Base-by-base conservation (phyloP, 2,888 invertebrate species). In the Tetramorium bicarinatum region DNA sequence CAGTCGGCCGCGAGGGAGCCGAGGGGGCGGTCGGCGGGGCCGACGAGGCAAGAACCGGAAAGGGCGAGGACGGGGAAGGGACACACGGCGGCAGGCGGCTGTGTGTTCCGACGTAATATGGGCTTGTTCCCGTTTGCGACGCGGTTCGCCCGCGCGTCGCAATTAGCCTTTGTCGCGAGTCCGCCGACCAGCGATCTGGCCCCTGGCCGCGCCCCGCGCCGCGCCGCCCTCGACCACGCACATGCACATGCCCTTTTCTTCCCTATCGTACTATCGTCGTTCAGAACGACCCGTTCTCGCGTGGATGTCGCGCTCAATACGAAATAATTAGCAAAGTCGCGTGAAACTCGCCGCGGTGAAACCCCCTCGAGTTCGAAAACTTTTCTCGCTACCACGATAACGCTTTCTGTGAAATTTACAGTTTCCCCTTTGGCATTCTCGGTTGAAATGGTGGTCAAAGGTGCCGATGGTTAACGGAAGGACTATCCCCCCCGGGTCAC, bases 81-180 rank as follows among this genome's bases (percentile, higher is more conserved):
- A 38, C 66, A 54, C 38, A 56, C n/a, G 52, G 34, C 59, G 54
- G 56, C 56, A 38, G 84, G 13, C 66, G 85, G 75, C 81, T 88
- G 91, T 92, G 90, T 93, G 92, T 93, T 92, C 91, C 91, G 90
- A 88, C 91, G 91, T 94, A 94, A 94, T 94, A 94, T 93, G 90
- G 93, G 93, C 93, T 93, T 94, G 94, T 94, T 91, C 91, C 87
- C 92, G 92, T 89, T 92, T 91, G 91, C 91, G 85, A 91, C 91
- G 91, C 88, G 90, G 91, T 91, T 92, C 91, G 87, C 89, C 89
- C 91, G 91, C 92, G 92, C 92, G 92, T 93, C 91, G 93, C 94
- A 94, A 94, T 94, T 94, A 94, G 93, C 94, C 94, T 94, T 94
- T 94, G 94, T 94, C 93, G 93, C 87, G 87, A 89, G 87, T 88